Base-by-base conservation (phyloP, 2,797 vertebrate genomes). In the Myotis pilosus region DNA sequence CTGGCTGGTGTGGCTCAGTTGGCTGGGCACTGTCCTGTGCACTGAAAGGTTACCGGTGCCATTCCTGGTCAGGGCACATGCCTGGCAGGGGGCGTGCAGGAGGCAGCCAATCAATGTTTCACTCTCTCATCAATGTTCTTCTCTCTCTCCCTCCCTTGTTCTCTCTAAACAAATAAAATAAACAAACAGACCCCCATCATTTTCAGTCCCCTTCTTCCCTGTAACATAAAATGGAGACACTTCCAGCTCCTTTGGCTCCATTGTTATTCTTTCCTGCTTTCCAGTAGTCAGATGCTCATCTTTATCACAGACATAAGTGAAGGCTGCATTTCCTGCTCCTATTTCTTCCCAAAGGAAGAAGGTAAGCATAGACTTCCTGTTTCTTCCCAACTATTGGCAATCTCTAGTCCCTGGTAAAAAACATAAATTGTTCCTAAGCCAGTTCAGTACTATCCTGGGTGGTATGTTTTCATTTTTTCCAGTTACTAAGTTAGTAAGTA, bases 381-480 rank as follows among this genome's bases (percentile, higher is more conserved):
- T 33, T 33, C 30, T 53, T 22, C 16, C 22, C 71, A 60, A 25
- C 23, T 4, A 47, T 0, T 60, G 69, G 19, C 8, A 47, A 30
- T 80, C 66, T 91, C n/a, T 81, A 93, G 33, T 74, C 22, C 33
- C 49, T 72, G 36, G 55, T 57, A 25, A 89, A 92, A 84, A 84
- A n/a, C n/a, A n/a, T 23, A 76, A 79, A 62, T 25, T 55, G 8
- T 76, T 89, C 44, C 30, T 60, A 85, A 74, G 22, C 57, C 74
- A 71, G 68, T 47, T 89, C 9, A 86, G 20, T 53, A 68, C n/a
- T 69, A 28, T 64, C 78, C 55, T 91, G n/a, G 36, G 7, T 84
- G 36, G 60, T 47, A 38, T 86, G 62, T 22, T 75, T 55, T 57
- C 36, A 85, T 60, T 38, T 83, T n/a, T 23, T 33, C 66, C 16